Conservation (phyloP, 64 coral and sea anemone genomes). For the Anthopleura sola region DNA sequence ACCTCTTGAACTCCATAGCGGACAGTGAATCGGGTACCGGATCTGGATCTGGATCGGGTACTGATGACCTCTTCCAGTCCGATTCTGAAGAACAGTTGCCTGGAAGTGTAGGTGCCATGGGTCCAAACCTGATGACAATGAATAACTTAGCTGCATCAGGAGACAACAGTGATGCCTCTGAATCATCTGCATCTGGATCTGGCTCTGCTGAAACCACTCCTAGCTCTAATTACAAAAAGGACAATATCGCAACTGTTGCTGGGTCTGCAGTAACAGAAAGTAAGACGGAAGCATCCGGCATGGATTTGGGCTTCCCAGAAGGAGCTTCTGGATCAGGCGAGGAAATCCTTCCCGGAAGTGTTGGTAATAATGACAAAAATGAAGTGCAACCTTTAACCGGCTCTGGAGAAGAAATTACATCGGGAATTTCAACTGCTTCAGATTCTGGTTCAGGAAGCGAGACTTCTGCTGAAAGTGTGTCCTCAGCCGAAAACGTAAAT, state of each 20-base stretch:
- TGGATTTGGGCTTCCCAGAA: conserved; percentile 31
- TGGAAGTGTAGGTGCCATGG: conserved; percentile 77
- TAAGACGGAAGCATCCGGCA: conserved; percentile 43
- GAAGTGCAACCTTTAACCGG: conserved; percentile 30
- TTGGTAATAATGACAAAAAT: conserved; percentile 31
- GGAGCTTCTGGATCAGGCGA: conserved; percentile 22
- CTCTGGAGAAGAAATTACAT: conserved; percentile 35
- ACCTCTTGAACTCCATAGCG: not conserved
- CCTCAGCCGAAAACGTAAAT: conserved; percentile 21
- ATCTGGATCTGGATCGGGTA: conserved; percentile 38
- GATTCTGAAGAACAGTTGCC: conserved; percentile 66
- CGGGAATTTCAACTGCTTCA: conserved; percentile 1
- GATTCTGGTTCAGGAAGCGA: conserved; percentile 29
- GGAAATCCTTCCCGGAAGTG: conserved; percentile 43
- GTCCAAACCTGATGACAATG: conserved; percentile 90
- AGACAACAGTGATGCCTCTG: conserved; percentile 1
- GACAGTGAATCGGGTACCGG: not conserved
- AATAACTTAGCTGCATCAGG: conserved; percentile 27
- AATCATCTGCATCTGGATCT: conserved; percentile 40
- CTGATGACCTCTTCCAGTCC: conserved; percentile 11
- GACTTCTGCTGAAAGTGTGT: conserved; percentile 43
- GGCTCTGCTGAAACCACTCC: not conserved
- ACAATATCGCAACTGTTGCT: conserved; percentile 36
- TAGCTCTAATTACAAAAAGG: conserved; percentile 25
- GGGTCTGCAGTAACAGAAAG: conserved; percentile 12